Percentiles rank a stretch among this genome's conserved stretches.
Evolutionary conservation across 2,113 vertebrate species (phyloP).

Genomic region (Amblyornis subalaris): DNA sequence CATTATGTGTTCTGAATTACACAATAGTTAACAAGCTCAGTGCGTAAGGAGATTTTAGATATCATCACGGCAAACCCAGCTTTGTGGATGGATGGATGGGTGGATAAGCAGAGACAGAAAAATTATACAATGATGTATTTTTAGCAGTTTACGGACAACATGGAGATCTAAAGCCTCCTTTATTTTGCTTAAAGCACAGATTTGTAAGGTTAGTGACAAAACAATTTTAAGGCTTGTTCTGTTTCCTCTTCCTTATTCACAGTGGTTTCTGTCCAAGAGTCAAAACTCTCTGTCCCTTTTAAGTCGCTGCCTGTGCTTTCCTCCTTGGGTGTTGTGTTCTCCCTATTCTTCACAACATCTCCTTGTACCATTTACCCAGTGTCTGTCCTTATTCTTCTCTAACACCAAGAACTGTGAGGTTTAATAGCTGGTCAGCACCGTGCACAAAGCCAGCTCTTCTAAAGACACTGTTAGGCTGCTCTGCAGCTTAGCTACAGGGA

Average conservation of each 20-base stretch:
- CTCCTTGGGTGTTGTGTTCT: neutral
- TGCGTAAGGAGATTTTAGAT: neutral
- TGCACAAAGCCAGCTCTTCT: neutral
- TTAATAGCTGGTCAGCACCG: neutral
- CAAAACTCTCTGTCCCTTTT: neutral
- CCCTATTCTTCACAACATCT: neutral
- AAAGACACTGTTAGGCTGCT: neutral
- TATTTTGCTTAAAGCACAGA: neutral
- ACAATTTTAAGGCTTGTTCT: neutral
- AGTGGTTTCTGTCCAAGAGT: neutral
- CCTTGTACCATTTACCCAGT: neutral
- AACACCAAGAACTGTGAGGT: neutral
- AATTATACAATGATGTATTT: neutral
- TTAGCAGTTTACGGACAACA: neutral
- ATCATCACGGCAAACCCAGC: neutral
- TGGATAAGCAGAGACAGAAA: neutral
- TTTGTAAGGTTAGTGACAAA: neutral
- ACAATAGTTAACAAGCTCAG: neutral
- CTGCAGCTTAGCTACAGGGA: neutral
- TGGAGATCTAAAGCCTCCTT: neutral
- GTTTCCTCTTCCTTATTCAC: neutral
- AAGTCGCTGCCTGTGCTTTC: neutral
- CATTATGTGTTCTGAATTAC: neutral
- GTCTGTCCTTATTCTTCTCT: neutral
- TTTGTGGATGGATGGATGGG: neutral